phyloP scores from a whole-genome alignment of 2,888 invertebrate species.

The Meliscaeva auricollis region DNA sequence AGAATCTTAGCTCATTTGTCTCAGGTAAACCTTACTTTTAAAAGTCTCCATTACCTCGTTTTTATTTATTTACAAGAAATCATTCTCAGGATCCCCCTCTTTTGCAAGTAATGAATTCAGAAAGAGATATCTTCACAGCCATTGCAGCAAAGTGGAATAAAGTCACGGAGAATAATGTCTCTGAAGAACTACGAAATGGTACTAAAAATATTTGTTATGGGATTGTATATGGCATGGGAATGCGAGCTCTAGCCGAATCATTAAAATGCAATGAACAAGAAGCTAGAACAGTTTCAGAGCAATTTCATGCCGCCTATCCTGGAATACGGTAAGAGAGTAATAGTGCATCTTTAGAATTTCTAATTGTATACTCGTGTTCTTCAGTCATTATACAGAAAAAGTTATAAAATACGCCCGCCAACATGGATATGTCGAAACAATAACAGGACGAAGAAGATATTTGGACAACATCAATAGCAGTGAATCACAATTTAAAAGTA shows the following conservation, averaged over 20 bases:
- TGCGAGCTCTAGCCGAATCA: slow-evolving; percentile 91
- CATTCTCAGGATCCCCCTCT: slow-evolving; percentile 89
- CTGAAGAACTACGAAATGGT: slow-evolving; percentile 91
- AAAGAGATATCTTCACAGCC: slow-evolving; percentile 92
- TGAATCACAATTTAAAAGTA: slow-evolving; percentile 87
- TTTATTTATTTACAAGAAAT: too few species aligned
- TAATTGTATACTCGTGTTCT: neutral
- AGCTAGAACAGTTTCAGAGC: slow-evolving; percentile 91
- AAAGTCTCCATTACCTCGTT: too few species aligned
- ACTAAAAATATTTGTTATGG: slow-evolving; percentile 98
- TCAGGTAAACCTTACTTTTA: slow-evolving; percentile 79
- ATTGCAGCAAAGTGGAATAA: slow-evolving; percentile 95
- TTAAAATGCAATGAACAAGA: slow-evolving; percentile 91
- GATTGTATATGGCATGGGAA: slow-evolving; percentile 98
- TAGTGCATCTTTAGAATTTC: slow-evolving; percentile 77
- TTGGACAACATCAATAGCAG: slow-evolving; percentile 90
- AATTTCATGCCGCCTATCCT: slow-evolving; percentile 92
- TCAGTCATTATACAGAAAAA: slow-evolving; percentile 80
- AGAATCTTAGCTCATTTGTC: slow-evolving; percentile 96
- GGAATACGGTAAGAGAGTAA: slow-evolving; percentile 87
- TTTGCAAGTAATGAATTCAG: slow-evolving; percentile 87
- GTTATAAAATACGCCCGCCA: slow-evolving; percentile 87
- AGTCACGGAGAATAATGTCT: slow-evolving; percentile 89
- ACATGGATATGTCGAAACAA: slow-evolving; percentile 93
- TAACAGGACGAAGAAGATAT: slow-evolving; percentile 91